Base-by-base conservation (phyloP, 2,888 invertebrate genomes). In the Coelopa pilipes region DNA sequence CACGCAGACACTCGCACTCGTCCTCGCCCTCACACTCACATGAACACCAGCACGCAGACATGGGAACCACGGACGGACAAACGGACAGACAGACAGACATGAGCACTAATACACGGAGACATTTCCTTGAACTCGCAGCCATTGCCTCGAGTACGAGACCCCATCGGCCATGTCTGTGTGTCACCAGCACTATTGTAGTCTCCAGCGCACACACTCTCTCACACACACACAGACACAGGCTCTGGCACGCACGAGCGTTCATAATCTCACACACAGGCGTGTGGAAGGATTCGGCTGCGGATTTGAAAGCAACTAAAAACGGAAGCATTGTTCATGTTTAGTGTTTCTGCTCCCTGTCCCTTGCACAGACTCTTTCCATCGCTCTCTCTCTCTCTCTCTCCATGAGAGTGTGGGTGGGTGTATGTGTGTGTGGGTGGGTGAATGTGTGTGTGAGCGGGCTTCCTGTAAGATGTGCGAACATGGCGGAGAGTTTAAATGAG, bases 401-500 rank as follows among this genome's bases (percentile, higher is more conserved):
- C 57, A 17, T 68, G 55, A 53, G 24, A 15, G 7, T 59, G 34
- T 69, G 34, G 19, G 17, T 57, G 69, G 45, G 17, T 17, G 21
- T 68, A 46, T 69, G 65, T 68, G 55, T 24, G 21, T 12, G n/a
- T n/a, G n/a, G n/a, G n/a, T n/a, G n/a, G n/a, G n/a, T n/a, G n/a
- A n/a, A n/a, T n/a, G 46, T 68, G 17, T 13, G 55, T 17, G 24
- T 68, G 57, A 7, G 0, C 17, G 45, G 17, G 10, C 17, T 66
- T 69, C 47, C 47, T 60, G 70, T 68, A 68, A 68, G 60, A 73
- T 71, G 69, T 71, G 71, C 53, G 73, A 73, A 55, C 73, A 73
- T 67, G 73, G 63, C 49, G 34, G 34, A 70, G 62, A 65, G 73
- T 73, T 73, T 75, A 75, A 75, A 75, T 73, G 67, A 69, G 68